A percentile compares a stretch with the other conserved stretches of the same genome.
These are phyloP conservation scores for Halocaridina rubra DNA, from an alignment of 2,888 invertebrate genomes.

Conservation along the genomic window DNA sequence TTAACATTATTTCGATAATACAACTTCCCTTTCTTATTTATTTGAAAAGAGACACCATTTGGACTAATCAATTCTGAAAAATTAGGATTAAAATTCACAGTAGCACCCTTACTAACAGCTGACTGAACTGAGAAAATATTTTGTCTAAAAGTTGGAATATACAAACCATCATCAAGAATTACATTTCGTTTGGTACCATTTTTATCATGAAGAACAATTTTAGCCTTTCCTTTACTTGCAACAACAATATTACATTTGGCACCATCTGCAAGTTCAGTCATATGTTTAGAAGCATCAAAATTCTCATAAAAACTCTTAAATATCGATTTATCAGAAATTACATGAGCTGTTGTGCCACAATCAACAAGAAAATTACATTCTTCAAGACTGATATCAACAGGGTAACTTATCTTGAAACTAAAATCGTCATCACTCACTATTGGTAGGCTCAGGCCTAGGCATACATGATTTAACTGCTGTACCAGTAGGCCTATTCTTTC, in stretches of 20 bases:
- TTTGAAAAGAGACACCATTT: too few relatives aligned
- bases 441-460: too few relatives aligned
- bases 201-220: background rate
- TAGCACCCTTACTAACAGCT: too few relatives aligned
- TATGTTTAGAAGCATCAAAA: background rate
- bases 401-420: background rate
- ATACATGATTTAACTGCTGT: too few relatives aligned
- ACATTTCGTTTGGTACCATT: background rate
- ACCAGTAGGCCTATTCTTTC: too few relatives aligned
- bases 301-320: constrained; percentile 12
- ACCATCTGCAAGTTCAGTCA: constrained; percentile 16
- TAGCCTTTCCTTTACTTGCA: background rate
- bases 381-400: too few relatives aligned
- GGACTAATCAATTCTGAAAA: too few relatives aligned
- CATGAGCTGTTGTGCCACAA: constrained; percentile 9
- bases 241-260: background rate
- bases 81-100: too few relatives aligned
- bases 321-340: background rate
- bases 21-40: background rate
- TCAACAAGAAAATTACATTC: too few relatives aligned
- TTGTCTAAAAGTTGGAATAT: constrained; percentile 15
- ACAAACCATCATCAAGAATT: background rate
- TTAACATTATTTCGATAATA: constrained; percentile 5
- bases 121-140: constrained; percentile 16
- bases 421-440: background rate